Conservation (phyloP, 2,888 invertebrate species). For the Andricus curvator region DNA sequence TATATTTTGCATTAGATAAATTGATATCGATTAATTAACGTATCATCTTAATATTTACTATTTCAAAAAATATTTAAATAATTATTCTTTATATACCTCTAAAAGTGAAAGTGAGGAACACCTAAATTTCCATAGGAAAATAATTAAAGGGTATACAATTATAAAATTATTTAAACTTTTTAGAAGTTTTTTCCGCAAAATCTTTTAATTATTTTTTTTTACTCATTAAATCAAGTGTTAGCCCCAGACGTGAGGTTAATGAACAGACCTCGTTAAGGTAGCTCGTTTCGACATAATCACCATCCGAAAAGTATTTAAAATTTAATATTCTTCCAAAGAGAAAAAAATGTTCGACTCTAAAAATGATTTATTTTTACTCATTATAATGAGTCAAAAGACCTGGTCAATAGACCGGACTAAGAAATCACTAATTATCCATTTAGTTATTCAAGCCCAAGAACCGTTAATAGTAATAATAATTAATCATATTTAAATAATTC, state of each 20-base stretch:
- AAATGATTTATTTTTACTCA: not conserved
- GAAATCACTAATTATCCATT: no score
- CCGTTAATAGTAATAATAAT: no score
- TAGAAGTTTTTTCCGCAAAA: not conserved
- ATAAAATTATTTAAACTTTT: not conserved
- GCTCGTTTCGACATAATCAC: constrained; percentile 27
- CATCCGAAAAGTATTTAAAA: constrained; percentile 18
- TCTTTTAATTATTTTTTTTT: constrained; percentile 10
- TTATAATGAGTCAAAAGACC: not conserved
- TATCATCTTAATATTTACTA: not conserved
- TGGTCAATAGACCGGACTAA: no score
- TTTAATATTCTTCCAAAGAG: constrained; percentile 22
- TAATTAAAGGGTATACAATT: not conserved
- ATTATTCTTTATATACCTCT: not conserved
- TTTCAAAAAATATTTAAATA: not conserved
- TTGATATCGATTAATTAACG: not conserved
- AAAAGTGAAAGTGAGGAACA: not conserved
- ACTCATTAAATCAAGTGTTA: constrained; percentile 23
- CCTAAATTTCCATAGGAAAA: not conserved
- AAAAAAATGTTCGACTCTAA: not conserved
- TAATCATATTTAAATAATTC: no score
- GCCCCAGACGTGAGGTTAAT: constrained; percentile 35
- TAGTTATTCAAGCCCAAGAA: no score
- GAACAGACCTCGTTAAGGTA: constrained; percentile 34
- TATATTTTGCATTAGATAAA: not conserved